These are phyloP conservation scores for Acanthopleura granulata DNA, from an alignment of 2,888 invertebrate genomes.

Conservation along the genomic window DNA sequence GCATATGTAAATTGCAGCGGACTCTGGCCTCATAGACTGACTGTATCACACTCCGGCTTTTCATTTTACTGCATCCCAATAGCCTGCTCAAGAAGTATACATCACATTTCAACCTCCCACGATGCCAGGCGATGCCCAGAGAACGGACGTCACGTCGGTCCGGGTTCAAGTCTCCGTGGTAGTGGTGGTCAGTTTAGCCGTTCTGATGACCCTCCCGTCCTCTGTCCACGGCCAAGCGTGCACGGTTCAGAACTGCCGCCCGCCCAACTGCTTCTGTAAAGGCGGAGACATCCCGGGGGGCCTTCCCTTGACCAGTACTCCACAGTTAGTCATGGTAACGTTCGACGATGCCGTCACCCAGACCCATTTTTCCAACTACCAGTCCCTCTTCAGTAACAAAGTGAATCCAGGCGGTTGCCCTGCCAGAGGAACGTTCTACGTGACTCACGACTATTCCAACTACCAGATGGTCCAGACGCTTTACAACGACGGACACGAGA, in stretches of 20 bases:
- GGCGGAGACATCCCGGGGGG: conserved; percentile 37
- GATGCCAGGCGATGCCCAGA: neutral
- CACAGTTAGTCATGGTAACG: conserved; percentile 51
- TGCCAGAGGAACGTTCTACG: conserved; percentile 92
- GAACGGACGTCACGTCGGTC: neutral
- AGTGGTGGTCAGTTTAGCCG: neutral
- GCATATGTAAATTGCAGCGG: too few relatives aligned
- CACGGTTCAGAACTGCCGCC: conserved; percentile 26
- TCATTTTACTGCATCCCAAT: too few relatives aligned
- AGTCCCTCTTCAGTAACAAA: conserved; percentile 33
- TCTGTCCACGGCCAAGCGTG: neutral
- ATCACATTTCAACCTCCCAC: too few relatives aligned
- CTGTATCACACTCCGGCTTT: too few relatives aligned
- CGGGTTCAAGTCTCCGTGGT: neutral
- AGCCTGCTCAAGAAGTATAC: too few relatives aligned
- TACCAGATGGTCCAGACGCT: conserved; percentile 98
- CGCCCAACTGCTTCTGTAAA: conserved; percentile 39
- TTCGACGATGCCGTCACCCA: conserved; percentile 51
- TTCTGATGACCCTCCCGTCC: neutral
- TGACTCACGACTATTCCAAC: conserved; percentile 99
- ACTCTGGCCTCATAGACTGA: too few relatives aligned
- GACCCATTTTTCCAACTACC: conserved; percentile 35
- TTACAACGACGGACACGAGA: conserved; percentile 94
- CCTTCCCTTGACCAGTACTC: conserved; percentile 32
- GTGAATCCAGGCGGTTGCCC: conserved; percentile 78